phyloP scores from a whole-genome alignment of 1,140 invertebrate genomes.

The Drosophila insularis region DNA sequence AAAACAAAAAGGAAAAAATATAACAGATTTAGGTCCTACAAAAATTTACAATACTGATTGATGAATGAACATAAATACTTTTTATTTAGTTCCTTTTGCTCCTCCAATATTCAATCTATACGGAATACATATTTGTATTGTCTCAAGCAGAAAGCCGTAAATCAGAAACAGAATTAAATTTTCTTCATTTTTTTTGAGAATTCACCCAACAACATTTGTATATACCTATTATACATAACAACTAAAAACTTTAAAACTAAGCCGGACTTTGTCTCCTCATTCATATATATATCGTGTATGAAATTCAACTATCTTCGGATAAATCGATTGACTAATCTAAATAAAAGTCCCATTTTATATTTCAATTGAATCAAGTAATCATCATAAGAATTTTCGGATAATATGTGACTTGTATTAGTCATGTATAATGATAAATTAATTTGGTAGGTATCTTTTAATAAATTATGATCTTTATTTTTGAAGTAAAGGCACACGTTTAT shows the following conservation, averaged over 20 bases:
- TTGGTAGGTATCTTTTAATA: background rate
- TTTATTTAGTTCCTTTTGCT: constrained; percentile 66
- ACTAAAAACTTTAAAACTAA: constrained; percentile 20
- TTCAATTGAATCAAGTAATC: background rate
- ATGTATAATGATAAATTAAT: no score
- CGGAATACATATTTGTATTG: constrained; percentile 47
- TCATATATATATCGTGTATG: constrained; percentile 57
- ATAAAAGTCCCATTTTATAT: background rate
- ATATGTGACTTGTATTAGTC: no score
- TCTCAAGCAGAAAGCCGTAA: constrained; percentile 27
- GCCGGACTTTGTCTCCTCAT: constrained; percentile 36
- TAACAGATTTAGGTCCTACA: constrained; percentile 70
- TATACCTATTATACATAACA: constrained; percentile 50
- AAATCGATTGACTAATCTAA: constrained; percentile 29
- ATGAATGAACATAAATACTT: constrained; percentile 44
- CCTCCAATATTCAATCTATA: constrained; percentile 47
- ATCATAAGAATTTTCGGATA: background rate
- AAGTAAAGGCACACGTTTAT: background rate
- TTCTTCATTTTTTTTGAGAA: constrained; percentile 36
- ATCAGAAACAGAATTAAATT: constrained; percentile 5
- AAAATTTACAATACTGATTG: constrained; percentile 37
- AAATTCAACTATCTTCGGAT: constrained; percentile 63
- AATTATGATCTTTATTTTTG: background rate
- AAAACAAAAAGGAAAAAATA: constrained; percentile 23
- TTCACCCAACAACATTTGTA: constrained; percentile 56